phyloP scores from a whole-genome alignment of 2,888 invertebrate species.

The Melanargia galathea region DNA sequence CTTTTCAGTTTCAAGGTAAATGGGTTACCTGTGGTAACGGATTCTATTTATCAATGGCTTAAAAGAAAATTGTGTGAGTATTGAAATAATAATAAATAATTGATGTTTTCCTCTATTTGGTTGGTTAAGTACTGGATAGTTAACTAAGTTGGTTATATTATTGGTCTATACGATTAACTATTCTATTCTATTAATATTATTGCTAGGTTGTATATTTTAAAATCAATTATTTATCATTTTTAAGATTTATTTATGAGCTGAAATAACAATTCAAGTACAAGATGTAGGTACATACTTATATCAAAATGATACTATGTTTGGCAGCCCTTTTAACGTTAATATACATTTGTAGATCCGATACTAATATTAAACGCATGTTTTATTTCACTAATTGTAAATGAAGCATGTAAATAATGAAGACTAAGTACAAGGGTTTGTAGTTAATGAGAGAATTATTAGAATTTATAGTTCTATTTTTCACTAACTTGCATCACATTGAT shows the following conservation, averaged over 20 bases:
- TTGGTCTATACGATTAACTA: background rate
- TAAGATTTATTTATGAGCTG: background rate
- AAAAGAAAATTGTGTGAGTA: conserved; percentile 27
- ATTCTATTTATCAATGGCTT: conserved; percentile 23
- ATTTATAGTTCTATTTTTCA: background rate
- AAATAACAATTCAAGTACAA: background rate
- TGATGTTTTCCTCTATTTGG: background rate
- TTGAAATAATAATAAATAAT: background rate
- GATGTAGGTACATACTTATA: background rate
- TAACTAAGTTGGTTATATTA: background rate
- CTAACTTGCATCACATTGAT: conserved; percentile 12
- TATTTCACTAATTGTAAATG: background rate
- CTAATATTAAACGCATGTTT: conserved; percentile 15
- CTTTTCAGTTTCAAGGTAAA: conserved; percentile 35
- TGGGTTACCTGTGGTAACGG: conserved; percentile 37
- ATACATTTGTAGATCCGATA: background rate
- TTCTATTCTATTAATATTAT: background rate
- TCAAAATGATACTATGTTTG: conserved; percentile 16
- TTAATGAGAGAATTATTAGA: background rate
- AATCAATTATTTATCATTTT: background rate
- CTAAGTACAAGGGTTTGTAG: background rate
- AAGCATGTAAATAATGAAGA: conserved; percentile 8
- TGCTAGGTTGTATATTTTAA: background rate
- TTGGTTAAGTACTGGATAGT: background rate
- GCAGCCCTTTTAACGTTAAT: conserved; percentile 34